Base-by-base conservation (phyloP, 1,140 invertebrate species). In the Tetragonula clypearis region DNA sequence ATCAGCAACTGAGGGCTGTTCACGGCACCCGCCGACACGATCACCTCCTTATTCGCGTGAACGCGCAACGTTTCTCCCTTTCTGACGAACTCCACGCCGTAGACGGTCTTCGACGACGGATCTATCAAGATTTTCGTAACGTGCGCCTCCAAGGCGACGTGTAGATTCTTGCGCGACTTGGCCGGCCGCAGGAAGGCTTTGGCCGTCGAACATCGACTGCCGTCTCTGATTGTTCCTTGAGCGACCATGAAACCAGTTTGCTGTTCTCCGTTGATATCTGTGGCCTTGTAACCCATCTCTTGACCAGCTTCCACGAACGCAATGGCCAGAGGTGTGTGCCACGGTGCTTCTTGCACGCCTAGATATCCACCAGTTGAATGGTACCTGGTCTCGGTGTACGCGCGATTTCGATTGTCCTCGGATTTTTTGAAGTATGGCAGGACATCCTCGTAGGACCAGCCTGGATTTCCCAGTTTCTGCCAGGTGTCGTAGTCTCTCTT, bases 341-440 rank as follows among this genome's bases (percentile, higher is more conserved):
- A 98, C 0, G 98, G 98, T 0, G 98, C 97, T 95, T 98, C 98
- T 19, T 97, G 96, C 1, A 99, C 96, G 0, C 98, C 98, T 21
- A 98, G 92, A 88, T 97, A 98, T 0, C 98, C 98, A 8, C 97
- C 97, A 0, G 96, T 96, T 14, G 96, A 95, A 91, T 98, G 98
- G 89, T 98, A 98, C 0, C 96, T 96, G 0, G 97, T 98, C 72
- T 96, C 94, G 0, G 97, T 6, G 3, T 49, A 49, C 6, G 6
- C 0, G 8, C 41, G 0, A 49, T 99, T 98, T 83, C 97, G 95
- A 85, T 98, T 98, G 91, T 98, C 98, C 95, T 98, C 98, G 0
- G 97, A 98, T 93, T 98, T 98, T 91, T 98, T 98, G 94, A 99
- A 99, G 91, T 99, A 99, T 72, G 98, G 97, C 0, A 99, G 93